Percentiles rank a stretch among this genome's conserved stretches.
phyloP scores from a whole-genome alignment of 2,888 invertebrate species.

The Nemotelus pantherinus region DNA sequence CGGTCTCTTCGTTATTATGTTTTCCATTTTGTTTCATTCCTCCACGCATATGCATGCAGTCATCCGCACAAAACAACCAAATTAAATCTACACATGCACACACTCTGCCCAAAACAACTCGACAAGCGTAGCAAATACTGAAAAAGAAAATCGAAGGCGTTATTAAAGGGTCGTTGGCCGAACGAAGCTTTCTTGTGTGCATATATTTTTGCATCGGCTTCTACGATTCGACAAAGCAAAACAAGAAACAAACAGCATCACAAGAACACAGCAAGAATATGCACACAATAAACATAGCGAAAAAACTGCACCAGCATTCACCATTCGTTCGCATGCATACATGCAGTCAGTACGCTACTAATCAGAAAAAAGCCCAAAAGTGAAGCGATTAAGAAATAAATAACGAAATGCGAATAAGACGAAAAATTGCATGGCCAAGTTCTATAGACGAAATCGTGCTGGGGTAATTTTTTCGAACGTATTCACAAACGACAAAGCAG shows the following conservation, averaged over 20 bases:
- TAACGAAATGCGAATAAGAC: neutral
- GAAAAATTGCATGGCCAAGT: slow-evolving; percentile 34
- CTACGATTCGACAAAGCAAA: neutral
- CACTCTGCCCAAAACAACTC: no score
- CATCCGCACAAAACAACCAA: no score
- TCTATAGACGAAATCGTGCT: slow-evolving; percentile 38
- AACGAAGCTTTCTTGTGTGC: slow-evolving; percentile 21
- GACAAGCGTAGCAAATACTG: no score
- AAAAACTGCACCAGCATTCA: slow-evolving; percentile 33
- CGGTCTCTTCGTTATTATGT: no score
- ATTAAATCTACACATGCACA: no score
- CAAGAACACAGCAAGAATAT: neutral
- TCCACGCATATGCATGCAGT: no score
- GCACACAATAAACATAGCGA: neutral
- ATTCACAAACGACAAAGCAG: neutral
- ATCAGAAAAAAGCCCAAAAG: slow-evolving; percentile 37
- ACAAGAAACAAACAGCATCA: neutral
- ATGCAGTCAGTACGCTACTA: slow-evolving; percentile 25
- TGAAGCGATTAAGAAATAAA: slow-evolving; percentile 29
- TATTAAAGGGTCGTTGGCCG: slow-evolving; percentile 38
- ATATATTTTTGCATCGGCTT: neutral
- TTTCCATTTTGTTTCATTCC: no score
- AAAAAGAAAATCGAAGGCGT: neutral
- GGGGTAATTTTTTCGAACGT: slow-evolving; percentile 22
- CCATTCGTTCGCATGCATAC: slow-evolving; percentile 27